Base-by-base conservation (phyloP, 2,797 vertebrate genomes). In the Melanotaenia parkinsoni region DNA sequence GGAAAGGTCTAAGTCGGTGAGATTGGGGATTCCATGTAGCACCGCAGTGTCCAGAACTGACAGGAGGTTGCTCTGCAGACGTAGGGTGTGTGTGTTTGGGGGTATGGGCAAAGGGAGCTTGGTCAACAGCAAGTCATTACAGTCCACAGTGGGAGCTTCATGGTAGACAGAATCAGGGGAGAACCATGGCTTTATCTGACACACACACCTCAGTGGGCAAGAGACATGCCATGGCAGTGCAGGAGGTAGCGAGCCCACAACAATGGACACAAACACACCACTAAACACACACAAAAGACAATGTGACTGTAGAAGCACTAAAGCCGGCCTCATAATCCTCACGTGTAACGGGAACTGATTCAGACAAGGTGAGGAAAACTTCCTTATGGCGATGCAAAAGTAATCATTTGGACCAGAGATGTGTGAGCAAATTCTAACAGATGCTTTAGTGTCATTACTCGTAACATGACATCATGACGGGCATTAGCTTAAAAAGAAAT, bases 111-210 rank as follows among this genome's bases (percentile, higher is more conserved):
- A 71, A 1, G 98, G 98, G 71, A 99, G 94, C 1, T 92, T 70
- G 1, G 96, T 94, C 82, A 98, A 91, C 81, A 97, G 94, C 28
- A 98, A 92, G 91, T 98, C 96, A 53, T 97, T 99, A 93, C 97
- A 99, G 91, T 99, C 98, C 88, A 99, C 97, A 0, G 98, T 99
- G 72, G 96, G 93, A 20, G 98, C 97, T 89, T 99, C 97, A 0
- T 95, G 95, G 85, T 99, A 99, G 37, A 95, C 93, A 0, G 98
- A 99, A 72, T 97, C 96, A 0, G 96, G 96, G 0, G 97, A 98
- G 83, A 99, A 99, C 98, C 98, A 99, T 0, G 97, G 97, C 72
- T 97, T 95, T 90, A 99, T 96, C 94, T 99, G 97, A 91, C 98
- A 99, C 70, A 95, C 81, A 13, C 98, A 99, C 70, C 92, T 95